phyloP scores from a whole-genome alignment of 2,888 invertebrate genomes.

The Euclidia mi region DNA sequence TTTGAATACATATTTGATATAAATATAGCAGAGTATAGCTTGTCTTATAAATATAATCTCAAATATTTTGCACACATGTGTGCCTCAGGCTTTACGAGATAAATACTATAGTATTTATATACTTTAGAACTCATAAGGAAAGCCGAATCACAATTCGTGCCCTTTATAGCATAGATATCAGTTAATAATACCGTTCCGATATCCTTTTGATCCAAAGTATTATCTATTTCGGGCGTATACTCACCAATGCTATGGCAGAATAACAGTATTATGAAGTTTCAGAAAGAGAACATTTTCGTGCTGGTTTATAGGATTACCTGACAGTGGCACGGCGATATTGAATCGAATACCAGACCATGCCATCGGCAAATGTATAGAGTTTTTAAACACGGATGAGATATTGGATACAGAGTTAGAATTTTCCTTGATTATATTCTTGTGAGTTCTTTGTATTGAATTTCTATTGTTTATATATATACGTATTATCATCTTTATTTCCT shows the following conservation, averaged over 20 bases:
- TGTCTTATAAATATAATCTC: too few relatives aligned
- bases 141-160: background rate
- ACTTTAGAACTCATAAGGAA: constrained; percentile 4
- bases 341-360: constrained; percentile 40
- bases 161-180: constrained; percentile 25
- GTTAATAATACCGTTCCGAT: constrained; percentile 50
- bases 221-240: constrained; percentile 42
- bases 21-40: too few relatives aligned
- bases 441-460: background rate
- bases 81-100: background rate
- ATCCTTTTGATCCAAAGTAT: constrained; percentile 48
- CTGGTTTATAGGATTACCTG: constrained; percentile 65
- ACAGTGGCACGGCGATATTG: constrained; percentile 53
- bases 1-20: too few relatives aligned
- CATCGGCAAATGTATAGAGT: constrained; percentile 31
- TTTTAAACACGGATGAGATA: constrained; percentile 49
- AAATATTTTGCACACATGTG: too few relatives aligned
- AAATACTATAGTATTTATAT: constrained; percentile 1
- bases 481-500: background rate
- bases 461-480: too few relatives aligned
- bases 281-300: constrained; percentile 56
- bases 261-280: constrained; percentile 65
- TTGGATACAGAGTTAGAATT: constrained; percentile 23
- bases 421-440: constrained; percentile 26
- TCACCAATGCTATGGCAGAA: constrained; percentile 41